These are phyloP conservation scores for Siderastrea siderea DNA, from an alignment of 92 coral and sea anemone species.

Conservation along the genomic window DNA sequence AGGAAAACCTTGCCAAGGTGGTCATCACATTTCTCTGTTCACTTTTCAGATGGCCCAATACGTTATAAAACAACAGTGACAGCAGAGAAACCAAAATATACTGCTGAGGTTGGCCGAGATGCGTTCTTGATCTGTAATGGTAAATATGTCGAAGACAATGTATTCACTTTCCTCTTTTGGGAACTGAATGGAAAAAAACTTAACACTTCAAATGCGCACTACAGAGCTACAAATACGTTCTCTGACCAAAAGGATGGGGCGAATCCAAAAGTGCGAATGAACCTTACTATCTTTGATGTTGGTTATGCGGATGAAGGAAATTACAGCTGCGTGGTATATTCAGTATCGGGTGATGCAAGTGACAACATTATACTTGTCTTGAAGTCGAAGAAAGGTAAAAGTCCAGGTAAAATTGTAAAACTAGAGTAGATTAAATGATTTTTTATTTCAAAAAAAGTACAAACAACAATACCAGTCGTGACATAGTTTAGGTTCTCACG, in stretches of 20 bases:
- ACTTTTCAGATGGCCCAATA: constrained; percentile 12
- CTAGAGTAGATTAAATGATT: too few relatives aligned
- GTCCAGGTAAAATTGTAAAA: background rate
- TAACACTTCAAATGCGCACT: background rate
- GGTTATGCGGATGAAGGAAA: constrained; percentile 46
- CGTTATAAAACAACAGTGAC: background rate
- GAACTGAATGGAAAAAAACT: constrained; percentile 51
- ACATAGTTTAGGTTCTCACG: too few relatives aligned
- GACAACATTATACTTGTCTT: background rate
- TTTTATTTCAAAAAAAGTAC: too few relatives aligned
- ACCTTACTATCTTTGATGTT: constrained; percentile 40
- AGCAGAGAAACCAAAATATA: constrained; percentile 8
- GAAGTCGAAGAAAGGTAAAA: background rate
- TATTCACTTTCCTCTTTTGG: constrained; percentile 22
- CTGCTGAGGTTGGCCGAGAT: background rate
- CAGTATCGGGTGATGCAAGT: background rate
- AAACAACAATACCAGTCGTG: too few relatives aligned
- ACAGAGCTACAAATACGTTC: background rate
- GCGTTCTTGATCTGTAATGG: background rate
- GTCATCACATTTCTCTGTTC: background rate
- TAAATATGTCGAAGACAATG: background rate
- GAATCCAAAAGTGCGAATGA: constrained; percentile 42
- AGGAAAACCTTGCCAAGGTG: too few relatives aligned
- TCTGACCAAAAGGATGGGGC: background rate
- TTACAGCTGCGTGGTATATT: constrained; percentile 36